Evolutionary conservation across 2,113 vertebrate species (phyloP).

Genomic region (Heptranchias perlo): DNA sequence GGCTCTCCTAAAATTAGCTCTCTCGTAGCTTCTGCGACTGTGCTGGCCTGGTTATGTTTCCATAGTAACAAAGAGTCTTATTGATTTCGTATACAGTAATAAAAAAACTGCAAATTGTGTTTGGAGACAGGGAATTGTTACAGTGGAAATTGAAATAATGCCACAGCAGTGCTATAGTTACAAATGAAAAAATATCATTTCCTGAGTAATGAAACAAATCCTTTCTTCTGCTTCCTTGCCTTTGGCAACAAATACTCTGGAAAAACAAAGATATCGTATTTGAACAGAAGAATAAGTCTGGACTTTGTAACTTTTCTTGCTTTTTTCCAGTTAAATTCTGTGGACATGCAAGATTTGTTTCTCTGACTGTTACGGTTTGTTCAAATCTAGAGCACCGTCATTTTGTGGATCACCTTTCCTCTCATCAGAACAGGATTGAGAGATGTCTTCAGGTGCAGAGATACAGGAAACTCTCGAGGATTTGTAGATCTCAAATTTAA

Average conservation of each 20-base stretch:
- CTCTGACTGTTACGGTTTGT: no score
- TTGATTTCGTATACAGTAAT: not conserved
- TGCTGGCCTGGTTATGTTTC: constrained; percentile 31
- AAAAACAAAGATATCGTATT: not conserved
- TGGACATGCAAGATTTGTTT: not conserved
- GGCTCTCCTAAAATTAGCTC: constrained; percentile 31
- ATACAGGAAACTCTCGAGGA: not conserved
- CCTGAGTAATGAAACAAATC: not conserved
- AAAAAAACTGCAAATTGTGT: not conserved
- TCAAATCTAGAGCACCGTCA: not conserved
- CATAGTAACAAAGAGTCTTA: constrained; percentile 23
- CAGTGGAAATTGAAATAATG: not conserved
- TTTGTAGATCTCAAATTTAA: not conserved
- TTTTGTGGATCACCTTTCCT: no score
- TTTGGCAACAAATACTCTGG: not conserved
- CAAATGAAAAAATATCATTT: not conserved
- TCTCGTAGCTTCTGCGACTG: not conserved
- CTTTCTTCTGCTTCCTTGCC: not conserved
- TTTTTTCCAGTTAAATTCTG: not conserved
- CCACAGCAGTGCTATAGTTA: not conserved
- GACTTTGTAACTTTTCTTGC: not conserved
- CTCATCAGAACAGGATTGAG: not conserved
- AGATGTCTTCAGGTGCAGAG: not conserved
- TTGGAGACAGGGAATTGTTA: not conserved
- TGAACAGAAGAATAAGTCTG: not conserved